Percentiles rank a stretch among this genome's conserved stretches.
Conservation (phyloP, 2,797 vertebrate genomes). For the Lithobates pipiens region DNA sequence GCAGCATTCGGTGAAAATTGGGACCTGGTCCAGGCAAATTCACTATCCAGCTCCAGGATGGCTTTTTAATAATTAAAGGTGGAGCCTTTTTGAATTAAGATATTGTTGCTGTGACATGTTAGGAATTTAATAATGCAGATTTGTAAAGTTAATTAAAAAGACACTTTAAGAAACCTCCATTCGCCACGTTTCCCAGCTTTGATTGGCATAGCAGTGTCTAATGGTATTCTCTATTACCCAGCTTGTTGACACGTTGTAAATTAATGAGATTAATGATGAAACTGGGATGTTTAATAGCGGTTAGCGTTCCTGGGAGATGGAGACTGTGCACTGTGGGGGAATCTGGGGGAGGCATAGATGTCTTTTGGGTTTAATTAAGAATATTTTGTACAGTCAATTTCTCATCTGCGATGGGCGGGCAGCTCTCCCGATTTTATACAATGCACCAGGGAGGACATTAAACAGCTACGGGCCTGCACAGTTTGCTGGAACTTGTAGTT, state of each 20-base stretch:
- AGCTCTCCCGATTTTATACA: too few species aligned
- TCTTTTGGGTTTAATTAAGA: neutral
- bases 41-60: too few species aligned
- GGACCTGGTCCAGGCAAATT: too few species aligned
- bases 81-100: too few species aligned
- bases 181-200: neutral
- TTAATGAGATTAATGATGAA: constrained; percentile 22
- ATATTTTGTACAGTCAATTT: neutral
- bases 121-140: too few species aligned
- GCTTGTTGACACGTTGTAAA: neutral
- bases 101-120: too few species aligned
- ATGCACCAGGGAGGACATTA: too few species aligned
- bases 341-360: neutral
- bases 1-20: too few species aligned
- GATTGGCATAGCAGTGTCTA: neutral
- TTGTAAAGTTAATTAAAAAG: too few species aligned
- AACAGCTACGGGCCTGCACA: too few species aligned
- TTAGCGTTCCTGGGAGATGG: neutral
- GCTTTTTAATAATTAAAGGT: too few species aligned
- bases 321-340: neutral
- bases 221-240: neutral
- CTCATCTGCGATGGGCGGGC: neutral
- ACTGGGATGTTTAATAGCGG: neutral
- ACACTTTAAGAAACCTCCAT: too few species aligned
- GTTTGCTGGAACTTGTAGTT: neutral